Percentiles rank a stretch among this genome's conserved stretches.
phyloP scores from a whole-genome alignment of 2,888 invertebrate genomes.

The Matsumyia berberina region DNA sequence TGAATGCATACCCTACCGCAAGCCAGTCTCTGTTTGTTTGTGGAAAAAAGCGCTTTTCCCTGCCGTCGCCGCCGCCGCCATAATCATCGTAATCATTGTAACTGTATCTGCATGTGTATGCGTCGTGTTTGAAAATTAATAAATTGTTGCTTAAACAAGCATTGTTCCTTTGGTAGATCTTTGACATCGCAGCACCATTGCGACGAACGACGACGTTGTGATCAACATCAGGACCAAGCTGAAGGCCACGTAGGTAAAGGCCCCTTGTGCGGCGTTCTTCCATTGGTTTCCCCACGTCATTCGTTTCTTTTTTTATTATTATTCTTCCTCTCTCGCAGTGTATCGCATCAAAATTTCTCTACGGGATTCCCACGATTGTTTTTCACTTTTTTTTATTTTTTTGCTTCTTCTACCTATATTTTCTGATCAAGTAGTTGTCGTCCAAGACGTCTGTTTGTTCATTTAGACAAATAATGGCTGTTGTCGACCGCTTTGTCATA shows the following conservation, averaged over 20 bases:
- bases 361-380: constrained; percentile 61
- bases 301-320: constrained; percentile 11
- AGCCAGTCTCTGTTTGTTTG: constrained; percentile 11
- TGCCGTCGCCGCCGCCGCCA: background rate
- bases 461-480: constrained; percentile 57
- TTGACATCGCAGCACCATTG: constrained; percentile 37
- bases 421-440: constrained; percentile 41
- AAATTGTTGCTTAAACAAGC: constrained; percentile 49
- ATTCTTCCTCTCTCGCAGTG: constrained; percentile 2
- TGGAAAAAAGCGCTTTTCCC: constrained; percentile 3
- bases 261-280: constrained; percentile 16
- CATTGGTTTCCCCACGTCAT: constrained; percentile 11
- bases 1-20: constrained; percentile 20
- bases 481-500: constrained; percentile 55
- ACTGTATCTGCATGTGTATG: constrained; percentile 5
- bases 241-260: constrained; percentile 12
- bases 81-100: constrained; percentile 45
- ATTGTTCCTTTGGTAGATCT: constrained; percentile 28
- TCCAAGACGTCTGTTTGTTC: constrained; percentile 28
- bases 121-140: constrained; percentile 52
- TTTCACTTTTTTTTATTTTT: constrained; percentile 22
- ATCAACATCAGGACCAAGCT: constrained; percentile 51
- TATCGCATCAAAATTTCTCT: constrained; percentile 55
- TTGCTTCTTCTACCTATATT: background rate
- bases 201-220: background rate